Evolutionary conservation across 2,113 vertebrate species (phyloP), one percentile per base, ranked within the genome.

Genomic region (Scartelaos histophorus): DNA sequence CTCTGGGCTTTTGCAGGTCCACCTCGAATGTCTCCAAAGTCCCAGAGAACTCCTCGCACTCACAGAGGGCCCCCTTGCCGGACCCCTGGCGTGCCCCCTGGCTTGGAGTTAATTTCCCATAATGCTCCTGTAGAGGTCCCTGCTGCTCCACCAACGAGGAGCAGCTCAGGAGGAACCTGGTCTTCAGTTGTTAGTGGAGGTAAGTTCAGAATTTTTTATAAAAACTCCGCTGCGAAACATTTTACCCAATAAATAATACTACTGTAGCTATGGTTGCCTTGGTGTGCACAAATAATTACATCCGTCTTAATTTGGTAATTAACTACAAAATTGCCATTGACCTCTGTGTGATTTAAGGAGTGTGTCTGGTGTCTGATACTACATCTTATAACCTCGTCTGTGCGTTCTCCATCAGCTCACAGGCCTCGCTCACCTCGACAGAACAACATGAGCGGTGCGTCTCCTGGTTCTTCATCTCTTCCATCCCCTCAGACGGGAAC

Each of bases 21-120:
- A 86, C 97, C 97, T 69, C 95, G 97, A 93, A 98, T 99, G 98
- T 99, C 98, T 86, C 98, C 98, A 70, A 99, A 99, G 91, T 96
- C 98, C 80, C 98, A 99, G 92, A 92, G 98, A 73, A 96, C 96
- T 61, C 97, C 98, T 83, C 95, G 97, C 83, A 88, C 95, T 86
- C 97, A 98, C 91, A 94, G 97, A 94, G 94, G 95, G 84, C 93
- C 96, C 66, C 93, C 95, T 81, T 95, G 95, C 86, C 93, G 98
- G 86, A 95, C 86, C 43, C 49, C 94, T 69, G 93, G 94, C 73
- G 93, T 95, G 68, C 94, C 96, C 74, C 94, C 96, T 67, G 95
- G 94, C 72, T 92, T 95, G 83, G 98, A 99, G 84, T 95, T 97
- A 90, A 95, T 97, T 83, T 94, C 95, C 84, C 97, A 97, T 84